Conservation (phyloP, 2,113 vertebrate genomes). For the Cyrtonyx montezumae region DNA sequence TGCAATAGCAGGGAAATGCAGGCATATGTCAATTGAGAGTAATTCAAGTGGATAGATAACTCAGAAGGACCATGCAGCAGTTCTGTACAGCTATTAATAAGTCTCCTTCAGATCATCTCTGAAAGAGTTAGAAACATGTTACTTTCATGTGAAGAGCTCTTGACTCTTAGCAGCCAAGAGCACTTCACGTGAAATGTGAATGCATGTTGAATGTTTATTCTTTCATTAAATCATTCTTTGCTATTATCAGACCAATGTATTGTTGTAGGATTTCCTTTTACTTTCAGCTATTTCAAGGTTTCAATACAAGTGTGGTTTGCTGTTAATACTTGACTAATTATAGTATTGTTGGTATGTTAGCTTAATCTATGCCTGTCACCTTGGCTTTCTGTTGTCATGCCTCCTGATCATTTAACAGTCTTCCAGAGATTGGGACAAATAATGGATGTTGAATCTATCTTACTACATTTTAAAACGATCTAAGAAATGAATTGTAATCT, state of each 20-base stretch:
- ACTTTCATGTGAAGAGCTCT: conserved; percentile 63
- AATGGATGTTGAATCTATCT: conserved; percentile 31
- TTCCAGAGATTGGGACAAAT: conserved; percentile 22
- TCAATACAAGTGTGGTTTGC: conserved; percentile 44
- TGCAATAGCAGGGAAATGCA: conserved; percentile 41
- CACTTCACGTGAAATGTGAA: conserved; percentile 68
- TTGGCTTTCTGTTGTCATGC: conserved; percentile 43
- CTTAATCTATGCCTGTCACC: conserved; percentile 61
- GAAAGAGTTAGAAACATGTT: conserved; percentile 68
- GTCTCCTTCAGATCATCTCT: conserved; percentile 60
- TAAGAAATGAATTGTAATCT: neutral
- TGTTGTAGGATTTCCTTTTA: conserved; percentile 41
- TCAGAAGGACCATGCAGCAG: conserved; percentile 65
- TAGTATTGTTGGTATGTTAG: conserved; percentile 52
- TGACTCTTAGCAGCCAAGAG: conserved; percentile 61
- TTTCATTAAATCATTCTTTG: conserved; percentile 63
- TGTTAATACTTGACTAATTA: conserved; percentile 66
- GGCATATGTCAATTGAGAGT: conserved; percentile 61
- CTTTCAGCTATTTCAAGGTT: conserved; percentile 55
- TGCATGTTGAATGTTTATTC: conserved; percentile 53
- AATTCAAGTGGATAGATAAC: conserved; percentile 66
- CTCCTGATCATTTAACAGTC: conserved; percentile 11
- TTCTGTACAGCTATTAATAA: conserved; percentile 55
- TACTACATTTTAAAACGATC: conserved; percentile 11
- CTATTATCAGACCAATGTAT: conserved; percentile 59